phyloP scores from a whole-genome alignment of 2,888 invertebrate genomes.

The Patella caerulea region DNA sequence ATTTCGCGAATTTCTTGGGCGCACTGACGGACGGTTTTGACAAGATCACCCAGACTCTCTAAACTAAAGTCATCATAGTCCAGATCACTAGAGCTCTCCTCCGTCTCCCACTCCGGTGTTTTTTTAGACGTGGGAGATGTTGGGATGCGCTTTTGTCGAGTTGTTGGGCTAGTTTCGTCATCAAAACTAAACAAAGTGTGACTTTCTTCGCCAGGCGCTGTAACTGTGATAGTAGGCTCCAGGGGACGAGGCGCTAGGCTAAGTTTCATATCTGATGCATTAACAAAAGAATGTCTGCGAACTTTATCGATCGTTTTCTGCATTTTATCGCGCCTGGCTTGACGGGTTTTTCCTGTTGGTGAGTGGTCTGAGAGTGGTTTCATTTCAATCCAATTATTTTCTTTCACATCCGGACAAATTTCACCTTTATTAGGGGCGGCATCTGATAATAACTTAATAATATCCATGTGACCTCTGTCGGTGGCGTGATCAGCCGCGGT shows the following conservation, averaged over 20 bases:
- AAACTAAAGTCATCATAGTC: conserved; percentile 20
- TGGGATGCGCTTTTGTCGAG: neutral
- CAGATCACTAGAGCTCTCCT: neutral
- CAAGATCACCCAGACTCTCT: conserved; percentile 20
- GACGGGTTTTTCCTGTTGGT: conserved; percentile 14
- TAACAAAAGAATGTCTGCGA: neutral
- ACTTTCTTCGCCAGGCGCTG: neutral
- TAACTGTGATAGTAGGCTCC: neutral
- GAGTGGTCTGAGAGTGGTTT: conserved; percentile 8
- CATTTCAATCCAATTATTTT: conserved; percentile 1
- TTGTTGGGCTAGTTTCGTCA: neutral
- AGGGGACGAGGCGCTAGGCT: neutral
- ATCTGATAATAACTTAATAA: conserved; percentile 15
- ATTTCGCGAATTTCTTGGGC: conserved; percentile 21
- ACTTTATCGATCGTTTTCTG: neutral
- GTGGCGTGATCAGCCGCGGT: conserved; percentile 20
- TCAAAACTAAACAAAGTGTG: neutral
- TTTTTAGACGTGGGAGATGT: conserved; percentile 7
- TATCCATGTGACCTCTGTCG: conserved; percentile 17
- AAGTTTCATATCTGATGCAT: neutral
- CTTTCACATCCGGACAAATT: neutral
- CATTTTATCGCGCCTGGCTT: conserved; percentile 11
- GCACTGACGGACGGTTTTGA: conserved; percentile 18
- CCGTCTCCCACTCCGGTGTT: neutral
- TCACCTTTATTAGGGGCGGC: neutral